Conservation (phyloP, 2,113 vertebrate species). For the Callorhinus ursinus region DNA sequence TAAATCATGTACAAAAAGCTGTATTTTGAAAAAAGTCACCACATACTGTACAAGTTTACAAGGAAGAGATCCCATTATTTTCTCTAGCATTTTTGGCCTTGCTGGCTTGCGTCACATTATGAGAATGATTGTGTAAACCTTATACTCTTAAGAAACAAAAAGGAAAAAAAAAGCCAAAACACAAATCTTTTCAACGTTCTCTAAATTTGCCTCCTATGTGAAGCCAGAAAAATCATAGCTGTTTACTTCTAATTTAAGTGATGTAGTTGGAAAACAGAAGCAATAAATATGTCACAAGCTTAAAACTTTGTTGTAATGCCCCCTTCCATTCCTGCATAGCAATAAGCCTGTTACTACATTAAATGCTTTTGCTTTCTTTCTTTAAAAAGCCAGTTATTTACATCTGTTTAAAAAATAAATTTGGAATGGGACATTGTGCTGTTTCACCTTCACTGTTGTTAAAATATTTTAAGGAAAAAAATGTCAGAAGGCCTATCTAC, state of each 20-base stretch:
- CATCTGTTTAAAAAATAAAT: constrained; percentile 82
- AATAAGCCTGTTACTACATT: constrained; percentile 86
- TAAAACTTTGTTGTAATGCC: constrained; percentile 86
- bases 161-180: constrained; percentile 71
- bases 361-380: constrained; percentile 82
- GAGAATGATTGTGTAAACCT: constrained; percentile 91
- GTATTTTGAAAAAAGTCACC: constrained; percentile 91
- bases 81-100: constrained; percentile 90
- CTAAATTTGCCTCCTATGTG: constrained; percentile 83
- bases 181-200: constrained; percentile 83
- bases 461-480: constrained; percentile 71
- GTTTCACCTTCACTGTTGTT: constrained; percentile 82
- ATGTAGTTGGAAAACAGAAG: constrained; percentile 86
- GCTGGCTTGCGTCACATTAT: constrained; percentile 90
- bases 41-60: constrained; percentile 98
- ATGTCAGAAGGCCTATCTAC: constrained; percentile 76
- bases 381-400: constrained; percentile 88
- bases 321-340: constrained; percentile 89
- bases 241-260: constrained; percentile 83
- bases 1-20: constrained; percentile 93
- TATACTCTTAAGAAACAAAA: constrained; percentile 87
- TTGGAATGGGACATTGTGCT: constrained; percentile 88
- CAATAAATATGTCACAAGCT: constrained; percentile 88
- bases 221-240: constrained; percentile 86
- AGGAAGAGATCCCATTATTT: constrained; percentile 90